Evolutionary conservation across 2,797 vertebrate genomes (phyloP).

Genomic region (Rhabdomys pumilio): DNA sequence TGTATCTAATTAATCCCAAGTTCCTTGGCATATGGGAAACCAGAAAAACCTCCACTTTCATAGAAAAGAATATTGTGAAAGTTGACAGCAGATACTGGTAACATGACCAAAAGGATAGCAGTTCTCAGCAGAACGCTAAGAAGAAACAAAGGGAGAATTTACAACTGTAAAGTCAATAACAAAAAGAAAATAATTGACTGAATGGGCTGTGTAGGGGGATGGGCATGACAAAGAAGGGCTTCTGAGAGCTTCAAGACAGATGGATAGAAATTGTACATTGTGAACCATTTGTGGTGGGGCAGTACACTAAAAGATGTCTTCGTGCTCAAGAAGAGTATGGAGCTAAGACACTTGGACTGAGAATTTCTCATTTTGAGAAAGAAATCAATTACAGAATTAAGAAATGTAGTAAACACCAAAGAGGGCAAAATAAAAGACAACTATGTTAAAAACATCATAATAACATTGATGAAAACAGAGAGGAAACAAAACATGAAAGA

Average conservation of each 20-base stretch:
- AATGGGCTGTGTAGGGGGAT: background rate
- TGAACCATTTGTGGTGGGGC: background rate
- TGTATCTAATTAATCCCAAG: background rate
- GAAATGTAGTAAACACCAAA: background rate
- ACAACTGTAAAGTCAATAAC: background rate
- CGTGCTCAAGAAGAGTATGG: background rate
- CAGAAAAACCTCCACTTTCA: background rate
- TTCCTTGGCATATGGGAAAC: background rate
- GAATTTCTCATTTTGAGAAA: slow-evolving; percentile 17
- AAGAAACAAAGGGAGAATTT: background rate
- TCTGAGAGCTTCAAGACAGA: background rate
- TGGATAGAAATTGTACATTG: background rate
- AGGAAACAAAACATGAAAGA: background rate
- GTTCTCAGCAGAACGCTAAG: background rate
- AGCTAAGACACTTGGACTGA: background rate
- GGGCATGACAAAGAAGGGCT: background rate
- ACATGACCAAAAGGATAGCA: background rate
- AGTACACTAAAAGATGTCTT: background rate
- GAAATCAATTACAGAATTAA: background rate
- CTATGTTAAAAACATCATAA: background rate
- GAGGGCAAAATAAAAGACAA: background rate
- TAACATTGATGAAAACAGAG: slow-evolving; percentile 20
- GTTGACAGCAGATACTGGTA: background rate
- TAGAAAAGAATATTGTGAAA: background rate
- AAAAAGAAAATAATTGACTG: background rate